Base-by-base conservation (phyloP, 1,140 invertebrate genomes). In the Eciton burchellii region DNA sequence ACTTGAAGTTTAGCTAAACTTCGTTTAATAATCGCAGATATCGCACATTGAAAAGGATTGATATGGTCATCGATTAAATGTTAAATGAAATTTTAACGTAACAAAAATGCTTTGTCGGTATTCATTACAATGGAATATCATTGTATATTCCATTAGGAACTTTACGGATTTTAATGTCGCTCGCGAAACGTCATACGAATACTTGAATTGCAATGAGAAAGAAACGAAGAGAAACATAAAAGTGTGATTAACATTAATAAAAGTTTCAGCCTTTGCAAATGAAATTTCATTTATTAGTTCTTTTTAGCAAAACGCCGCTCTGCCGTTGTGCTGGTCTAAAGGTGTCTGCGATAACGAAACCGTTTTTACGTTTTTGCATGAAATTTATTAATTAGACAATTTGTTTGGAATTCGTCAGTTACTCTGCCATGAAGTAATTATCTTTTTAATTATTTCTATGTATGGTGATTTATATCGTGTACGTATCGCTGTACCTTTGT, bases 91-190 rank as follows among this genome's bases (percentile, higher is more conserved):
- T 70, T 79, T 79, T 6, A 57, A 54, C 57, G 43, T 56, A 49
- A 70, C 49, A 49, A 56, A 71, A 79, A 70, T 72, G 16, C 54
- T 76, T 47, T 16, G 63, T 4, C 9, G 65, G 26, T 66, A 71
- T 79, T 68, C 49, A 11, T 71, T 66, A 43, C 16, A 79, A 41
- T 41, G 49, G 29, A 77, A 77, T 66, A 54, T 66, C 49, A 79
- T 81, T 81, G 56, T 52, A 47, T 73, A 24, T 72, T 72, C 41
- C 73, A 81, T n/a, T 81, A 72, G 60, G 54, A 73, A 56, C 54
- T 60, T 59, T 35, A 47, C 12, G 24, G 41, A 41, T 73, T 81
- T 81, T 59, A 73, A 72, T 73, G 3, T 8, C 49, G 49, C 63
- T 76, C 45, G 56, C 6, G 6, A 0, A 56, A 29, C 16, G n/a